Conservation (phyloP, 2,797 vertebrate species). For the Clarias pachynema region DNA sequence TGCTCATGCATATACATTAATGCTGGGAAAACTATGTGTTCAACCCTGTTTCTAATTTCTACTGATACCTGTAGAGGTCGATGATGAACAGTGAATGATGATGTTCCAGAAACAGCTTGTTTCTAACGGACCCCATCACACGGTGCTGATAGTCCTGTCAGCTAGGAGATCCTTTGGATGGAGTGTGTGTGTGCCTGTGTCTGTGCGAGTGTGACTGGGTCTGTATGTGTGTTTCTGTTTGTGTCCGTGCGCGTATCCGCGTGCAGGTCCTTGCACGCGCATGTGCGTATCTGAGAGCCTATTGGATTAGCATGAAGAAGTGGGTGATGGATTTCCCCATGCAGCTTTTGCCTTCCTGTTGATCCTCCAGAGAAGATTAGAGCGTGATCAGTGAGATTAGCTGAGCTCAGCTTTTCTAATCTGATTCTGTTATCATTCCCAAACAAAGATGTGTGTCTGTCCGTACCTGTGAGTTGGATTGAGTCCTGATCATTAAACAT, state of each 20-base stretch:
- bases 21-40: background rate
- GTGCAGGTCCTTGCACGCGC: too few relatives aligned
- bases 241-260: too few relatives aligned
- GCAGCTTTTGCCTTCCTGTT: constrained; percentile 35
- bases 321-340: constrained; percentile 49
- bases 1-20: constrained; percentile 53
- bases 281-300: background rate
- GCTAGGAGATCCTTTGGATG: background rate
- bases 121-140: constrained; percentile 33
- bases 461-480: background rate
- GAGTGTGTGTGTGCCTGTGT: background rate
- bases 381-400: constrained; percentile 60
- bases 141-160: constrained; percentile 35
- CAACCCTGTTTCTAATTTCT: constrained; percentile 13
- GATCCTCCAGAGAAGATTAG: constrained; percentile 63
- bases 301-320: constrained; percentile 47
- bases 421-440: constrained; percentile 54
- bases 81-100: constrained; percentile 34
- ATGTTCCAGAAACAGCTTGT: constrained; percentile 2
- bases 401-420: constrained; percentile 57
- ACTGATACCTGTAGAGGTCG: constrained; percentile 17
- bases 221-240: too few relatives aligned
- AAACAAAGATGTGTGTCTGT: constrained; percentile 32
- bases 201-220: background rate
- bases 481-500: background rate